Conservation (phyloP, 2,113 vertebrate species). For the Tiliqua scincoides region DNA sequence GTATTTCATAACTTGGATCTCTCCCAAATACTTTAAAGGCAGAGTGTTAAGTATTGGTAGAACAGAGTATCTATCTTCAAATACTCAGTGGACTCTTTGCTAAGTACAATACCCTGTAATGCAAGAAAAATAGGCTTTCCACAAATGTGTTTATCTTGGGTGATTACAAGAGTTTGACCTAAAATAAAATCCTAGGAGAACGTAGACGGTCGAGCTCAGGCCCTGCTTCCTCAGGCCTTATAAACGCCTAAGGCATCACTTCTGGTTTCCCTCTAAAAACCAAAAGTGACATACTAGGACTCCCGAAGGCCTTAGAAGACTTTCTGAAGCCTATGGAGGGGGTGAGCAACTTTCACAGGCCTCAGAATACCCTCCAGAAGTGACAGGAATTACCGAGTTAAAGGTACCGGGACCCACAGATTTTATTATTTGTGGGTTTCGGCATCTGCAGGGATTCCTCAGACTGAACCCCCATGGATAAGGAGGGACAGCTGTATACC, state of each 20-base stretch:
- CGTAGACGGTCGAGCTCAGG: neutral
- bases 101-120: neutral
- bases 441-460: too few species aligned
- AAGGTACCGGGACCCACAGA: too few species aligned
- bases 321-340: too few species aligned
- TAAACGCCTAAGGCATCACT: neutral
- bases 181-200: conserved; percentile 12
- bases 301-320: too few species aligned
- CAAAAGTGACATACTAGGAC: too few species aligned
- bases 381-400: too few species aligned
- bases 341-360: too few species aligned
- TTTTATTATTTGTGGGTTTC: too few species aligned
- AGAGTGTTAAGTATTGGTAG: neutral
- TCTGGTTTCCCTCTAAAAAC: too few species aligned
- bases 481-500: too few species aligned
- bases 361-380: too few species aligned
- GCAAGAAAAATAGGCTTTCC: neutral
- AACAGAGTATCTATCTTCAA: neutral
- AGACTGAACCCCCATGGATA: too few species aligned
- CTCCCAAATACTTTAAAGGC: neutral
- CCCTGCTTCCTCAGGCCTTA: neutral
- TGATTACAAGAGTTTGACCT: neutral
- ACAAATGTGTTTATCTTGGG: conserved; percentile 2
- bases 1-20: conserved; percentile 5
- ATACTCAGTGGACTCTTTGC: neutral